Conservation (phyloP, 2,797 vertebrate species). For the Acrocephalus scirpaceus region DNA sequence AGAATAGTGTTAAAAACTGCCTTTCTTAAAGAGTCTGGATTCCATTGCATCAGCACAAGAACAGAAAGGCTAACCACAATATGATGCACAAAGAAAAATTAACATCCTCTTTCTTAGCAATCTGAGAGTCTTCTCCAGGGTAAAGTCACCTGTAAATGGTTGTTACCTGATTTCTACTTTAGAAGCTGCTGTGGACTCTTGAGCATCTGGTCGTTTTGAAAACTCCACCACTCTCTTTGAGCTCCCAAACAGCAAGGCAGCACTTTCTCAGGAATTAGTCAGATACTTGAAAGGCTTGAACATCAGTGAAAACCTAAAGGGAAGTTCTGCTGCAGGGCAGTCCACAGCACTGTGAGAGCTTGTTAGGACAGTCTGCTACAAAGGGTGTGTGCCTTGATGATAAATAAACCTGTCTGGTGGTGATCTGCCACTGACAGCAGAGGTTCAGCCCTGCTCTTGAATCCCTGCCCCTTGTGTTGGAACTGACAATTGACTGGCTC, state of each 20-base stretch:
- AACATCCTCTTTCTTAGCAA: not conserved
- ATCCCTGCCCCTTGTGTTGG: not conserved
- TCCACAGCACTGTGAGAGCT: not conserved
- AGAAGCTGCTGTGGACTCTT: not conserved
- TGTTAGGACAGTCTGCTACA: not conserved
- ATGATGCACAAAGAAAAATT: not conserved
- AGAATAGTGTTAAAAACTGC: not conserved
- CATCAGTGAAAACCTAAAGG: not conserved
- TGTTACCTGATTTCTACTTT: not conserved
- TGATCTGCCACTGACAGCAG: not conserved
- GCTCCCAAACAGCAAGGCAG: not conserved
- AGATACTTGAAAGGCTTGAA: not conserved
- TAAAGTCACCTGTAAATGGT: not conserved
- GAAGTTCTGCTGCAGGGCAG: not conserved
- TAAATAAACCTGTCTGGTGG: not conserved
- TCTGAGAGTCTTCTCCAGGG: not conserved
- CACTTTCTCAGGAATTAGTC: not conserved
- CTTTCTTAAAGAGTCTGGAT: not conserved
- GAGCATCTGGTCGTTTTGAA: not conserved
- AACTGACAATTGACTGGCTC: not conserved
- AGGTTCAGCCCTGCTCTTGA: not conserved
- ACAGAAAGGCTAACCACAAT: not conserved
- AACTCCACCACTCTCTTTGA: not conserved
- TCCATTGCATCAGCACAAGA: not conserved
- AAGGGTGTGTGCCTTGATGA: not conserved